Conservation (phyloP, 2,113 vertebrate species). For the Ascaphus truei region DNA sequence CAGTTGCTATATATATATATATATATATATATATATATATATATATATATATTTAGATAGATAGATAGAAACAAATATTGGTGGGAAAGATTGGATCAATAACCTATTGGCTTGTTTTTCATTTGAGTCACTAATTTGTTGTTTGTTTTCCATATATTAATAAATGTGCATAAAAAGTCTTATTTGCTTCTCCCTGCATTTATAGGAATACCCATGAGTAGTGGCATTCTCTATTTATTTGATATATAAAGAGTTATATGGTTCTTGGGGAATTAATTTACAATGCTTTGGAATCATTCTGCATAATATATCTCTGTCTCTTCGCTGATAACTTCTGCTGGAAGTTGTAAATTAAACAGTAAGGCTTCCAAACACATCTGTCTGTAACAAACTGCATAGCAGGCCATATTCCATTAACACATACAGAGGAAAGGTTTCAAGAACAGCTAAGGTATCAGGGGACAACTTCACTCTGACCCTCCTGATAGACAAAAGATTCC, state of each 20-base stretch:
- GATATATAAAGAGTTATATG: not conserved
- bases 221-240: not conserved
- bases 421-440: constrained; percentile 33
- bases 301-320: constrained; percentile 14
- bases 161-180: not conserved
- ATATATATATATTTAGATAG: too few relatives aligned
- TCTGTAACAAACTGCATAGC: constrained; percentile 31
- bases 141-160: not conserved
- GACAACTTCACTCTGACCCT: constrained; percentile 29
- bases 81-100: too few relatives aligned
- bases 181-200: not conserved
- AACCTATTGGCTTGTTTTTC: too few relatives aligned
- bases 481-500: constrained; percentile 35
- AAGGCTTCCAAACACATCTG: constrained; percentile 36
- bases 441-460: constrained; percentile 24
- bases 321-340: constrained; percentile 7
- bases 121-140: too few relatives aligned
- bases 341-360: constrained; percentile 35
- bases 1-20: too few relatives aligned
- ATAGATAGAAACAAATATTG: too few relatives aligned
- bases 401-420: constrained; percentile 25
- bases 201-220: not conserved
- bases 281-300: not conserved
- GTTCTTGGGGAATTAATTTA: constrained; percentile 5
- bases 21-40: too few relatives aligned